phyloP scores from a whole-genome alignment of 2,113 vertebrate genomes.

The Trichomycterus rosablanca region DNA sequence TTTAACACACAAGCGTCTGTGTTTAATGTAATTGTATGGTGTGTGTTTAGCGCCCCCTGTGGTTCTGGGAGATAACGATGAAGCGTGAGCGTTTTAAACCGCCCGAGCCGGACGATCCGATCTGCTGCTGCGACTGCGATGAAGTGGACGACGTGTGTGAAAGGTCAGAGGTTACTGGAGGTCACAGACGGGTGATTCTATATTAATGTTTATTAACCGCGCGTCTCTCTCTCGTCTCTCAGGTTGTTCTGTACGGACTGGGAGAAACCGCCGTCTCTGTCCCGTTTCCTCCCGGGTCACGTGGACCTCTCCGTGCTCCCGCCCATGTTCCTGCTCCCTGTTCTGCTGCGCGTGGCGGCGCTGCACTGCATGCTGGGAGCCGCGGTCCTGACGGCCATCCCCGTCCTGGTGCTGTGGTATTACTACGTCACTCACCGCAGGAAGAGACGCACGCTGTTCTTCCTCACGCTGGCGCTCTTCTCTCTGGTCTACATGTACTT shows the following conservation, averaged over 20 bases:
- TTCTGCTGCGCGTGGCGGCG: conserved; percentile 80
- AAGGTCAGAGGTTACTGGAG: conserved; percentile 49
- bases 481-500: conserved; percentile 94
- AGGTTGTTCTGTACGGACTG: conserved; percentile 31
- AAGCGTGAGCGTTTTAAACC: conserved; percentile 65
- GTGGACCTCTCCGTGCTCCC: conserved; percentile 84
- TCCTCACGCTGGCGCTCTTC: conserved; percentile 90
- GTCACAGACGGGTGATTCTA: background rate
- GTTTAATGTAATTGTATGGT: background rate
- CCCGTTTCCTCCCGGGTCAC: conserved; percentile 56
- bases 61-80: conserved; percentile 41
- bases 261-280: conserved; percentile 29
- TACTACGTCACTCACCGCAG: conserved; percentile 90
- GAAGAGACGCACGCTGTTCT: conserved; percentile 86
- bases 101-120: conserved; percentile 61
- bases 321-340: conserved; percentile 82
- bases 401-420: conserved; percentile 85
- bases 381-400: conserved; percentile 74
- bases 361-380: conserved; percentile 81
- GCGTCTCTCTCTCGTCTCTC: background rate
- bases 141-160: conserved; percentile 60
- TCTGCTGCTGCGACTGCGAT: conserved; percentile 67
- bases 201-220: background rate
- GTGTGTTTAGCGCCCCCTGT: background rate
- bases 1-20: background rate